phyloP scores from a whole-genome alignment of 2,797 vertebrate species.

The Pseudomugil tenellus region DNA sequence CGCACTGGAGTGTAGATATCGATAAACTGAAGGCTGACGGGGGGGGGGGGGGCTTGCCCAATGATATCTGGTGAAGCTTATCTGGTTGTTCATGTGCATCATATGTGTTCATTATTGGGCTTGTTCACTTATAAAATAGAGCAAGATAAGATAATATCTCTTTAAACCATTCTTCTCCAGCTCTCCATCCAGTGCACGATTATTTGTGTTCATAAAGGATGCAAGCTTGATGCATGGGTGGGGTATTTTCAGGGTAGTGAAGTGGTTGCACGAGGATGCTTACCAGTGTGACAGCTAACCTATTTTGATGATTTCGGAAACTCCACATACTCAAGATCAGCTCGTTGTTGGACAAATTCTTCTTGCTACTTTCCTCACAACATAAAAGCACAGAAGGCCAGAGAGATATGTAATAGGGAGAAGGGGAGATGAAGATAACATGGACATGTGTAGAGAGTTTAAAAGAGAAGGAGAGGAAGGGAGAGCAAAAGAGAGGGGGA shows the following conservation, averaged over 20 bases:
- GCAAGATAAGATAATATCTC: slow-evolving; percentile 14
- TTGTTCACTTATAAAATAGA: slow-evolving; percentile 11
- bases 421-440: slow-evolving; percentile 31
- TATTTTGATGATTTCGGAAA: not conserved
- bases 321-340: not conserved
- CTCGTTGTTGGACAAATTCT: not conserved
- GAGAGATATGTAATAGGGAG: not conserved
- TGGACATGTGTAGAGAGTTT: slow-evolving; percentile 17
- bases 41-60: slow-evolving; percentile 7
- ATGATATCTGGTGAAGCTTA: not conserved
- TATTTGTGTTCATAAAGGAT: not conserved
- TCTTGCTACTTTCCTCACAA: not conserved
- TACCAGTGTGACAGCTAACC: not conserved
- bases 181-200: not conserved
- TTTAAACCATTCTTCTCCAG: slow-evolving; percentile 2
- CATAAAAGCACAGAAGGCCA: not conserved
- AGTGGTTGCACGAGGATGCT: not conserved
- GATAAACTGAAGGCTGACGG: slow-evolving; percentile 26
- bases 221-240: not conserved
- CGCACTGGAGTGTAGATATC: slow-evolving; percentile 9
- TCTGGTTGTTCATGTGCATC: slow-evolving; percentile 3
- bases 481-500: not conserved
- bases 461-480: not conserved
- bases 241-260: slow-evolving; percentile 12
- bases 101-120: not conserved